A percentile compares a stretch with the other conserved stretches of the same genome.
Evolutionary conservation across 2,888 invertebrate genomes (phyloP).

Genomic region (Dynastes grantii): DNA sequence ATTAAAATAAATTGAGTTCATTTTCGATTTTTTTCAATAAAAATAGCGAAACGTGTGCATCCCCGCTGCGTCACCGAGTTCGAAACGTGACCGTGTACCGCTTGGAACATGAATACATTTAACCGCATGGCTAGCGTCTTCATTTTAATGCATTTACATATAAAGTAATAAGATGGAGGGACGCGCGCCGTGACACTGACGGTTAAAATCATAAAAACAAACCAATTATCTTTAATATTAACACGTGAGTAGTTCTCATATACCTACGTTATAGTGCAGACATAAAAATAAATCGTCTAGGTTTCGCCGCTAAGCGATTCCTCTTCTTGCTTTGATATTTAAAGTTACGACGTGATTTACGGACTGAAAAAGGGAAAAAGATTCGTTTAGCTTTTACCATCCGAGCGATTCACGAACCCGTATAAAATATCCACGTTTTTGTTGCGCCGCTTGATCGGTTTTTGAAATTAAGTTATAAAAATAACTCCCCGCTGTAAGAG

Average conservation of each 20-base stretch:
- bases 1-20: conserved; percentile 57
- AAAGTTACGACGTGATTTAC: conserved; percentile 27
- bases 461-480: conserved; percentile 34
- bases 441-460: conserved; percentile 1
- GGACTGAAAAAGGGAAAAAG: not conserved
- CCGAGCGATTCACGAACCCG: not conserved
- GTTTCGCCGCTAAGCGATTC: conserved; percentile 51
- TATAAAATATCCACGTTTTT: not conserved
- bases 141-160: conserved; percentile 47
- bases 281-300: conserved; percentile 52
- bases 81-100: conserved; percentile 59
- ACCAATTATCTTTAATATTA: conserved; percentile 57
- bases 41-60: conserved; percentile 56
- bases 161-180: conserved; percentile 41
- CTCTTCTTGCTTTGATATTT: conserved; percentile 31
- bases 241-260: conserved; percentile 55
- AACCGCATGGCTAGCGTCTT: conserved; percentile 51
- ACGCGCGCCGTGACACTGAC: conserved; percentile 32
- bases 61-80: conserved; percentile 57
- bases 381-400: not conserved
- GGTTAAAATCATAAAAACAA: conserved; percentile 50
- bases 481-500: conserved; percentile 2
- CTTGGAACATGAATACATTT: conserved; percentile 52
- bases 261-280: conserved; percentile 48
- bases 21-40: conserved; percentile 55